Percentiles rank a stretch among this genome's conserved stretches.
Evolutionary conservation across 2,113 vertebrate genomes (phyloP).

Genomic region (Gallinago jamesoni): DNA sequence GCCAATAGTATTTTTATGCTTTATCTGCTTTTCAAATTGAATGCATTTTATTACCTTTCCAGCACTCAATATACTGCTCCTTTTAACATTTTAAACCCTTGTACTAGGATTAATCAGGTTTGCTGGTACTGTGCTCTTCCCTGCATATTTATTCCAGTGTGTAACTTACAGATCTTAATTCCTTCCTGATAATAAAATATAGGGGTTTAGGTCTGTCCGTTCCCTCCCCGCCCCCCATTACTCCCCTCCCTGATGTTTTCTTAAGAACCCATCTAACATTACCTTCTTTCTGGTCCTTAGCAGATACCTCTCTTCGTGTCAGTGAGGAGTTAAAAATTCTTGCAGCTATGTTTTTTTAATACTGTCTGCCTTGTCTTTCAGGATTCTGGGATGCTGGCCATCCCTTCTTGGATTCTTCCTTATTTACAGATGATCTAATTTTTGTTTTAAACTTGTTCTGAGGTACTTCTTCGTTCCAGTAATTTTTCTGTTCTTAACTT

Average conservation of each 20-base stretch:
- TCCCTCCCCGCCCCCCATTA: no score
- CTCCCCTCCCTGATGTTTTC: rapidly evolving
- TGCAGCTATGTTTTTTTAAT: neutral
- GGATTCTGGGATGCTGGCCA: conserved; percentile 33
- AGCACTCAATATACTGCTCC: neutral
- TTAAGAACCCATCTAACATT: neutral
- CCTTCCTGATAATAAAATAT: neutral
- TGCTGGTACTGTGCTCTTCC: neutral
- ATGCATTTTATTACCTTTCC: neutral
- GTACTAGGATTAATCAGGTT: neutral
- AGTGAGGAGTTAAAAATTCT: conserved; percentile 18
- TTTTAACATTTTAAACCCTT: neutral
- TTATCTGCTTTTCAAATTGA: neutral
- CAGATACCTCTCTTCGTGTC: neutral
- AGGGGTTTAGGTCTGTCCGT: neutral
- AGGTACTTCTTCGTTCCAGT: neutral
- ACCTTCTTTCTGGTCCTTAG: neutral
- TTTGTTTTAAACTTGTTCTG: conserved; percentile 26
- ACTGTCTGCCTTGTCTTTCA: neutral
- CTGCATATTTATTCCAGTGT: neutral
- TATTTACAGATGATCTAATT: conserved; percentile 44
- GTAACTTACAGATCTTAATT: neutral
- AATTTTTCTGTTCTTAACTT: conserved; percentile 17
- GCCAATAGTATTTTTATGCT: neutral
- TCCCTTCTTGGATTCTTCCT: neutral